Evolutionary conservation across 2,797 vertebrate species (phyloP).

Genomic region (Helostoma temminkii): DNA sequence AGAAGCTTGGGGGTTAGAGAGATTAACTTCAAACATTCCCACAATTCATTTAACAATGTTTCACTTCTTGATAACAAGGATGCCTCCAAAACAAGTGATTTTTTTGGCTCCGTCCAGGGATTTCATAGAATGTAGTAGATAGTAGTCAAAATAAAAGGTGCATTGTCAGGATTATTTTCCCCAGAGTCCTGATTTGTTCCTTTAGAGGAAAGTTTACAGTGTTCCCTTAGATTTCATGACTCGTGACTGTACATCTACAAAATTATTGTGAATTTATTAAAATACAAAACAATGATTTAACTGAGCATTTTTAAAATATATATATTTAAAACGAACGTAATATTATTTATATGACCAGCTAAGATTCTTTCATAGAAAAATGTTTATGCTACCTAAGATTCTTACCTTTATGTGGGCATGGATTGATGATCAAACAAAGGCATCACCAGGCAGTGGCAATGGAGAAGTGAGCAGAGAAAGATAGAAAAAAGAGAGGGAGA

Average conservation of each 20-base stretch:
- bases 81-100: slow-evolving; percentile 33
- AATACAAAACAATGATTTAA: slow-evolving; percentile 10
- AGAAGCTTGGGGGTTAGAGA: slow-evolving; percentile 50
- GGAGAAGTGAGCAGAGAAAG: slow-evolving; percentile 3
- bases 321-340: neutral
- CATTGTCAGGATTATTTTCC: slow-evolving; percentile 32
- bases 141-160: slow-evolving; percentile 23
- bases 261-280: slow-evolving; percentile 9
- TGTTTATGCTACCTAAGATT: slow-evolving; percentile 23
- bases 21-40: slow-evolving; percentile 67
- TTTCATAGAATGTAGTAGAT: slow-evolving; percentile 22
- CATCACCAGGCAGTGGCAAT: slow-evolving; percentile 21
- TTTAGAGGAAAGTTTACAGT: slow-evolving; percentile 26
- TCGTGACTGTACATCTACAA: neutral
- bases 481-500: slow-evolving; percentile 24
- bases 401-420: slow-evolving; percentile 74
- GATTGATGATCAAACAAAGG: slow-evolving; percentile 23
- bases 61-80: slow-evolving; percentile 42
- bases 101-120: slow-evolving; percentile 25
- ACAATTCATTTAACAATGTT: slow-evolving; percentile 59
- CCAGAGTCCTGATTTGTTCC: slow-evolving; percentile 19
- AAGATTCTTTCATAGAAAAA: neutral
- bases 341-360: neutral
- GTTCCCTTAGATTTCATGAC: slow-evolving; percentile 26
- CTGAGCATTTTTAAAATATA: neutral